phyloP scores from a whole-genome alignment of 2,888 invertebrate species.

The Apotomis turbidana region DNA sequence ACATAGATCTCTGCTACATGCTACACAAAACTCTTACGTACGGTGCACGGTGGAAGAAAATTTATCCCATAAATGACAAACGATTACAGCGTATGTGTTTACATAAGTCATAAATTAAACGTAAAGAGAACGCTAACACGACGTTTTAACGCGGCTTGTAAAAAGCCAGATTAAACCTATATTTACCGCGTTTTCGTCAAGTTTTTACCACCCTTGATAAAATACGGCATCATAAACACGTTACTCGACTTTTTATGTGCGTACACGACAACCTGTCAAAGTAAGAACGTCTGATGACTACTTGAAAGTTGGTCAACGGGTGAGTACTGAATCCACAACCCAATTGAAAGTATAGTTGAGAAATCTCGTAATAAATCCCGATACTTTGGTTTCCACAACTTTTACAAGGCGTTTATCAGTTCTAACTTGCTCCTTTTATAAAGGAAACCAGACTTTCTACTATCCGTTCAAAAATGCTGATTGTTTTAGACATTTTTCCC shows the following conservation, averaged over 20 bases:
- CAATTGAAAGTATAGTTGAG: too few species aligned
- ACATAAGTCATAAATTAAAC: constrained; percentile 6
- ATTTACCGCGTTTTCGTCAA: constrained; percentile 37
- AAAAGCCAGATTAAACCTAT: constrained; percentile 29
- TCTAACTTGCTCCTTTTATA: too few species aligned
- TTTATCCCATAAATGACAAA: neutral
- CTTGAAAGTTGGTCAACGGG: too few species aligned
- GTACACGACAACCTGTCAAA: constrained; percentile 15
- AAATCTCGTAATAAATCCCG: too few species aligned
- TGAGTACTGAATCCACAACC: too few species aligned
- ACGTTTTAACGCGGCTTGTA: constrained; percentile 6
- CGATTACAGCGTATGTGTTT: neutral
- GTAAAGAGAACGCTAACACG: constrained; percentile 11
- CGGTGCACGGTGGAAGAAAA: neutral
- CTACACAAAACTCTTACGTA: too few species aligned
- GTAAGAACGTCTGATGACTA: neutral
- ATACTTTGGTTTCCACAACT: too few species aligned
- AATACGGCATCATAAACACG: constrained; percentile 36
- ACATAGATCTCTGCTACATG: too few species aligned
- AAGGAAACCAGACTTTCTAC: too few species aligned
- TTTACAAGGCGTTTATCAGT: too few species aligned
- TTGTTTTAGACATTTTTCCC: too few species aligned
- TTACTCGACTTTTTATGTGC: constrained; percentile 28
- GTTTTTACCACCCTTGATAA: constrained; percentile 34
- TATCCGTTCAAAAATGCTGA: too few species aligned